A percentile compares a stretch with the other conserved stretches of the same genome.
Evolutionary conservation across 2,888 invertebrate genomes (phyloP).

Genomic region (Hermodice carunculata): DNA sequence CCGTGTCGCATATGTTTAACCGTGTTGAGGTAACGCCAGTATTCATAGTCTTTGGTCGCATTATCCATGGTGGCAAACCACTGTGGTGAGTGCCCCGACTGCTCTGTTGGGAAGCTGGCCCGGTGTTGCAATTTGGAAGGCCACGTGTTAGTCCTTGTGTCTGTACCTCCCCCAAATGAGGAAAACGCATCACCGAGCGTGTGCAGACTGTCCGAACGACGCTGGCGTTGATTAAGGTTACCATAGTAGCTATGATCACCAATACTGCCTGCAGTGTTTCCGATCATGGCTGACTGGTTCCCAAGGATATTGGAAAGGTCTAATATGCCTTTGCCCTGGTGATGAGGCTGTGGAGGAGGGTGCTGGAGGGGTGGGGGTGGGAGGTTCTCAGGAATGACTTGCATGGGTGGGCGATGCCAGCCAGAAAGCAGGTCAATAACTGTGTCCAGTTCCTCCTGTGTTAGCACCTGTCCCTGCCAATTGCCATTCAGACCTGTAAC

Average conservation of each 20-base stretch:
- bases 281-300: no score
- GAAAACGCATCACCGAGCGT: background rate
- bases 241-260: no score
- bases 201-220: constrained; percentile 1
- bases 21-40: constrained; percentile 9
- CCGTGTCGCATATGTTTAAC: constrained; percentile 7
- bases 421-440: constrained; percentile 63
- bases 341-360: background rate
- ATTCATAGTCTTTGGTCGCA: constrained; percentile 7
- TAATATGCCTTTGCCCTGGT: background rate
- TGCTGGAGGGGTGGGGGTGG: no score
- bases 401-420: constrained; percentile 11
- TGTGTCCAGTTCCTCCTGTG: constrained; percentile 63
- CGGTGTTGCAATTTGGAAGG: constrained; percentile 1
- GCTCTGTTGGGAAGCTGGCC: background rate
- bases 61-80: background rate
- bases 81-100: background rate
- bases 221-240: no score
- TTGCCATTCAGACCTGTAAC: no score
- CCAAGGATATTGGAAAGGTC: background rate
- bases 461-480: constrained; percentile 50
- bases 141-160: constrained; percentile 27
- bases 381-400: constrained; percentile 19
- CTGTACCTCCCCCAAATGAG: no score
- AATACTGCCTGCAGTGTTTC: no score